These are phyloP conservation scores for Gopherus flavomarginatus DNA, from an alignment of 2,113 vertebrate genomes.

Conservation along the genomic window DNA sequence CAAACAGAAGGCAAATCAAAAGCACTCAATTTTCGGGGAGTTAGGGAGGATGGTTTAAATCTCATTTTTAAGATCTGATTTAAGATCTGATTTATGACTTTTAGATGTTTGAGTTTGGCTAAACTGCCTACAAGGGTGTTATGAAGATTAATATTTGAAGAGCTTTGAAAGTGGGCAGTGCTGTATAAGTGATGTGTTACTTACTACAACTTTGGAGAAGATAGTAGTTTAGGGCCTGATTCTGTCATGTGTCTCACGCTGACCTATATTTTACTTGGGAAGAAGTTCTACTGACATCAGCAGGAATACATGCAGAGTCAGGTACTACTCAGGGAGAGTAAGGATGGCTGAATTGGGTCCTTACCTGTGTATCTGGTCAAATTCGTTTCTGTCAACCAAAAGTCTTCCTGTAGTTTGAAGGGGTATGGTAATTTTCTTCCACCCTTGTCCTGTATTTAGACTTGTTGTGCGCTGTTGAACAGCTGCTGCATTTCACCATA, in stretches of 20 bases:
- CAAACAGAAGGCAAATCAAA: neutral
- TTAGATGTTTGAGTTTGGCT: neutral
- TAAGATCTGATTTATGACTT: neutral
- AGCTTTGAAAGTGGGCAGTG: neutral
- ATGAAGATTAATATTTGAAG: neutral
- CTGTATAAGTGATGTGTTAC: neutral
- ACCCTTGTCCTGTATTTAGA: neutral
- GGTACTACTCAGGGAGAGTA: neutral
- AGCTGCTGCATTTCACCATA: neutral
- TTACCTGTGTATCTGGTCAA: neutral
- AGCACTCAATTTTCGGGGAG: neutral
- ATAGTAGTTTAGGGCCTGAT: rapidly evolving
- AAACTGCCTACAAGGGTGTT: neutral
- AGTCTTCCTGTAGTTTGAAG: neutral
- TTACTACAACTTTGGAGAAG: neutral
- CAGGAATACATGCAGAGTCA: neutral
- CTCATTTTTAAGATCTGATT: too few species aligned
- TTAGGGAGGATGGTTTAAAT: neutral
- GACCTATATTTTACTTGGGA: neutral
- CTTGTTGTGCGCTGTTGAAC: neutral
- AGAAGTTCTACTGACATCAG: neutral
- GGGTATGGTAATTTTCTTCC: neutral
- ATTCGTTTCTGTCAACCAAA: neutral
- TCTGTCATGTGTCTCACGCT: neutral
- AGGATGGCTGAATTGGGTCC: neutral